Evolutionary conservation across 2,113 vertebrate species (phyloP).

Genomic region (Neomonachus schauinslandi): DNA sequence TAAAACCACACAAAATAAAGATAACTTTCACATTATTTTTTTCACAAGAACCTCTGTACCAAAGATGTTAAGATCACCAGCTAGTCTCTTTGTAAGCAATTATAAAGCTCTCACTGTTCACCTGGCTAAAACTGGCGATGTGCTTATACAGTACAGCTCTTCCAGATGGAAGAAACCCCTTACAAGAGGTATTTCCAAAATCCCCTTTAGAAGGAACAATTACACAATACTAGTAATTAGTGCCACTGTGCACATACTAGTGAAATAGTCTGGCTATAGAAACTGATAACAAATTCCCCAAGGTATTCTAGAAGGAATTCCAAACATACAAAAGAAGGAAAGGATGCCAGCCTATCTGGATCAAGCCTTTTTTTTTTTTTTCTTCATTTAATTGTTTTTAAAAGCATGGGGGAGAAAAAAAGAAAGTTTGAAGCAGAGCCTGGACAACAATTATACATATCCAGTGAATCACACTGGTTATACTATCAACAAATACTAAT

Average conservation of each 20-base stretch:
- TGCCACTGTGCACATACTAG: not conserved
- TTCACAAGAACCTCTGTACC: not conserved
- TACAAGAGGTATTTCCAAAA: not conserved
- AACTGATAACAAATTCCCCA: not conserved
- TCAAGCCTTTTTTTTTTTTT: not conserved
- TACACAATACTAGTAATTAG: not conserved
- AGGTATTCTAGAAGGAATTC: slow-evolving; percentile 4
- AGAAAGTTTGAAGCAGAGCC: not conserved
- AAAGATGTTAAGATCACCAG: not conserved
- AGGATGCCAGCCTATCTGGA: not conserved
- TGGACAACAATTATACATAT: not conserved
- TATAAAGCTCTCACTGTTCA: not conserved
- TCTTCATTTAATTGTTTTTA: not conserved
- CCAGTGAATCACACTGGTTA: not conserved
- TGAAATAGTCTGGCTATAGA: not conserved
- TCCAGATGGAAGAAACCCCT: not conserved
- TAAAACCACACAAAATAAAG: not conserved
- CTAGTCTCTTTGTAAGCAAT: not conserved
- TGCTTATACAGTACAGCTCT: not conserved
- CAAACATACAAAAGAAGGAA: slow-evolving; percentile 37
- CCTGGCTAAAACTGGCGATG: not conserved
- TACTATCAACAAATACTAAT: not conserved
- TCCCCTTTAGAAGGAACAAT: not conserved
- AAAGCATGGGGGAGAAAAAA: not conserved
- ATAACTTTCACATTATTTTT: not conserved